Conservation (phyloP, 2,113 vertebrate species). For the Mormyrus lacerda region DNA sequence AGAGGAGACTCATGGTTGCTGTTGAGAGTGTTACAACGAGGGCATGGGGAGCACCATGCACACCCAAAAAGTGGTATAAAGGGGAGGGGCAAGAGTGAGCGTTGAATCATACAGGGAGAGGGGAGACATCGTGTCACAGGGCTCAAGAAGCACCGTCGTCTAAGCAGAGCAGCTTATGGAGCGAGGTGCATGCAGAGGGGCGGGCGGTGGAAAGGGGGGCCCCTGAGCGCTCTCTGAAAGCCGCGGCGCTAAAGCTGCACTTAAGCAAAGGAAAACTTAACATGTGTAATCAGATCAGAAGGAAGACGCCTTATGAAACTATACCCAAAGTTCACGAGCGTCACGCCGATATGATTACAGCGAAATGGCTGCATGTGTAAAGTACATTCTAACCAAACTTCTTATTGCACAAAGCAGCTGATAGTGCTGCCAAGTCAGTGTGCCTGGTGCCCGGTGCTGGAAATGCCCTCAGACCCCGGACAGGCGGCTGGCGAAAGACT, state of each 20-base stretch:
- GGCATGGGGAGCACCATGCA: not conserved
- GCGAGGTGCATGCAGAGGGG: constrained; percentile 40
- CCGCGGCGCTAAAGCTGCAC: not conserved
- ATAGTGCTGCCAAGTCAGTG: not conserved
- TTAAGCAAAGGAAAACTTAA: not conserved
- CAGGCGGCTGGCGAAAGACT: not conserved
- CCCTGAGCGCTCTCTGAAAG: not conserved
- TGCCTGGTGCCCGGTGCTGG: not conserved
- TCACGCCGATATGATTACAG: not conserved
- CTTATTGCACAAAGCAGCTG: not conserved
- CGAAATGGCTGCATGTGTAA: not conserved
- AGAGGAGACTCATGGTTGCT: not conserved
- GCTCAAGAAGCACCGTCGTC: constrained; percentile 50
- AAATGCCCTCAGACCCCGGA: not conserved
- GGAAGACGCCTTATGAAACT: not conserved
- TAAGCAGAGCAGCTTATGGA: constrained; percentile 68
- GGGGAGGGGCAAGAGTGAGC: constrained; percentile 45
- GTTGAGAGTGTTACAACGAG: not conserved
- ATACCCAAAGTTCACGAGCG: not conserved
- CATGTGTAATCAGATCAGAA: not conserved
- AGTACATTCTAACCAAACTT: not conserved
- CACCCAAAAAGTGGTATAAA: not conserved
- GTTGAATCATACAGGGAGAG: constrained; percentile 63
- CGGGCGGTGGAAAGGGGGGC: not conserved
- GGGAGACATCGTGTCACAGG: constrained; percentile 68